Evolutionary conservation across 2,797 vertebrate species (phyloP), one percentile per base, ranked within the genome.

Genomic region (Podargus strigoides): DNA sequence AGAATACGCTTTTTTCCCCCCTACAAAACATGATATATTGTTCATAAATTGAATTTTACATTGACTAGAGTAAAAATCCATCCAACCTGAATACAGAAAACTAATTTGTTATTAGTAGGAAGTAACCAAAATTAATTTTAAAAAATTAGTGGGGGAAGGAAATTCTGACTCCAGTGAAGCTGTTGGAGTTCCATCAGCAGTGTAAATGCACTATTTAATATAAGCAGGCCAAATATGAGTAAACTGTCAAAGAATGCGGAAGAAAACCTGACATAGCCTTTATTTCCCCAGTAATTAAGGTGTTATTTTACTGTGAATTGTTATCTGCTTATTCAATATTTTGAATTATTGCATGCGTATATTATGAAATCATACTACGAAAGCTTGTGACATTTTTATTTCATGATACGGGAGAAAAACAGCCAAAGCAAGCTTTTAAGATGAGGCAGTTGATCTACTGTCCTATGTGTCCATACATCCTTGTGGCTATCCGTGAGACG

Each of bases 241-340:
- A 53, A 83, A 85, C 22, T 36, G 8, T 28, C 41, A 53, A 81
- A 72, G 47, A 91, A 77, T 52, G 75, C 3, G 14, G 41, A 82
- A 74, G 24, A 89, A 96, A 94, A 85, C 20, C 37, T 56, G 30
- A 74, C 18, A 64, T 58, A n/a, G n/a, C n/a, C n/a, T n/a, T n/a
- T n/a, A n/a, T n/a, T n/a, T n/a, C n/a, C n/a, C n/a, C n/a, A n/a
- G n/a, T n/a, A n/a, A n/a, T n/a, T n/a, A n/a, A n/a, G n/a, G n/a
- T n/a, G 13, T 66, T 81, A 68, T 46, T 85, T 87, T 80, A 77
- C 28, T 67, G n/a, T 47, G 39, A 92, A 81, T 26, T 72, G 58
- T 44, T 23, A 37, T 12, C 14, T 44, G 21, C 30, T 73, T 76
- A 72, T 56, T 85, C 7, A 26, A 8, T 39, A 79, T 60, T 34